Conservation (phyloP, 2,797 vertebrate species). For the Cryptoblepharus egeriae region DNA sequence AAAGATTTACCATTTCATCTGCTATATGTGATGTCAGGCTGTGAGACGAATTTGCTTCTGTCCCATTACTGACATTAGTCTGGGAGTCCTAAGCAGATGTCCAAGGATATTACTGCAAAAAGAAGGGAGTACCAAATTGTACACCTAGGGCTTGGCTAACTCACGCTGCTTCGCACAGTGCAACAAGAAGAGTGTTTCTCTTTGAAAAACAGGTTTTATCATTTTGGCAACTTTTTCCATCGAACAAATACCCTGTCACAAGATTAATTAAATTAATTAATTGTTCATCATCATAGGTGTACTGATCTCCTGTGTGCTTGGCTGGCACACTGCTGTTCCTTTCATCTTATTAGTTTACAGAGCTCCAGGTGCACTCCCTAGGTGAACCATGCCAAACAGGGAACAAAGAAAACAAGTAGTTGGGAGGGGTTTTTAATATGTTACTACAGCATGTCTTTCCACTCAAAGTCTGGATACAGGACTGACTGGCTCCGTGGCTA, state of each 20-base stretch:
- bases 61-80: background rate
- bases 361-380: constrained; percentile 17
- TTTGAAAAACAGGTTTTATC: constrained; percentile 24
- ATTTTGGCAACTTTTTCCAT: constrained; percentile 18
- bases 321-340: constrained; percentile 30
- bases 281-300: constrained; percentile 22
- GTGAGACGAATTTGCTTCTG: background rate
- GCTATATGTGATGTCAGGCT: background rate
- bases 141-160: background rate
- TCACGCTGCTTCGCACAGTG: background rate
- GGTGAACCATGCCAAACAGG: constrained; percentile 7
- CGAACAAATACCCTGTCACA: constrained; percentile 11
- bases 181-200: constrained; percentile 5
- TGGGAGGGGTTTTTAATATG: constrained; percentile 3
- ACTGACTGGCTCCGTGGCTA: background rate
- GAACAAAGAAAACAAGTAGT: background rate
- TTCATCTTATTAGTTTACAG: constrained; percentile 20
- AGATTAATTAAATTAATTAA: constrained; percentile 46
- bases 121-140: background rate
- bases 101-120: background rate
- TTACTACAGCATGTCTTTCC: background rate
- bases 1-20: background rate
- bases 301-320: constrained; percentile 18
- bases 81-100: background rate
- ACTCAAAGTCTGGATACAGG: background rate